phyloP scores from a whole-genome alignment of 1,140 invertebrate species.

The Diplogasteroides magnus region DNA sequence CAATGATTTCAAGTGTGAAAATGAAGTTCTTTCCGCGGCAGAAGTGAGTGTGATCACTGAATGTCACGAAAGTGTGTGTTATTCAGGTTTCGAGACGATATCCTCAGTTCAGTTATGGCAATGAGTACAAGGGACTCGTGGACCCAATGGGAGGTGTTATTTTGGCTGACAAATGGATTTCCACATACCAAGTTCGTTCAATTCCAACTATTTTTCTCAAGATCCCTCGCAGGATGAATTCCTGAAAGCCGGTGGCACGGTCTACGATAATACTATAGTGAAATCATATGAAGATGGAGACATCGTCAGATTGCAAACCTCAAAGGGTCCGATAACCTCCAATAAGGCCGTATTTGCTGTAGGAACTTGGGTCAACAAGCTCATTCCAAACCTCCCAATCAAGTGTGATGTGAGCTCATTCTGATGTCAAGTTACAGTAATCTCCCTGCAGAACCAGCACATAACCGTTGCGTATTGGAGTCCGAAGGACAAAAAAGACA shows the following conservation, averaged over 20 bases:
- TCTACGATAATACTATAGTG: slow-evolving; percentile 11
- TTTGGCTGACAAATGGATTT: background rate
- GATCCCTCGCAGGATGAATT: too few species aligned
- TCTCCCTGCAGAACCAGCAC: background rate
- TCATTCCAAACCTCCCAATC: slow-evolving; percentile 17
- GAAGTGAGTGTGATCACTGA: slow-evolving; percentile 7
- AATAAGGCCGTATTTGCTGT: slow-evolving; percentile 22
- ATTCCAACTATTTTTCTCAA: background rate
- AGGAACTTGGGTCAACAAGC: slow-evolving; percentile 23
- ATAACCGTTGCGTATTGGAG: background rate
- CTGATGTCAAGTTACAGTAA: too few species aligned
- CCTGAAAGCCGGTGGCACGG: background rate
- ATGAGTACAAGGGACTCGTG: background rate
- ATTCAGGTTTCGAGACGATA: background rate
- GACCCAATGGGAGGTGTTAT: background rate
- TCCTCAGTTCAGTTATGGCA: background rate
- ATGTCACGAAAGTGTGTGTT: background rate
- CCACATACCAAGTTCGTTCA: background rate
- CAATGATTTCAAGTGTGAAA: slow-evolving; percentile 9
- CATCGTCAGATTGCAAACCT: background rate
- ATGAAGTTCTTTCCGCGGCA: slow-evolving; percentile 15
- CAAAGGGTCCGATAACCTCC: slow-evolving; percentile 6
- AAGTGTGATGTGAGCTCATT: slow-evolving; percentile 4
- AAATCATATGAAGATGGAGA: background rate
- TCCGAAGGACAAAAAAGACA: background rate